Percentiles rank a stretch among this genome's conserved stretches.
phyloP scores from a whole-genome alignment of 2,888 invertebrate species.

The Caenorhabditis sp. region DNA sequence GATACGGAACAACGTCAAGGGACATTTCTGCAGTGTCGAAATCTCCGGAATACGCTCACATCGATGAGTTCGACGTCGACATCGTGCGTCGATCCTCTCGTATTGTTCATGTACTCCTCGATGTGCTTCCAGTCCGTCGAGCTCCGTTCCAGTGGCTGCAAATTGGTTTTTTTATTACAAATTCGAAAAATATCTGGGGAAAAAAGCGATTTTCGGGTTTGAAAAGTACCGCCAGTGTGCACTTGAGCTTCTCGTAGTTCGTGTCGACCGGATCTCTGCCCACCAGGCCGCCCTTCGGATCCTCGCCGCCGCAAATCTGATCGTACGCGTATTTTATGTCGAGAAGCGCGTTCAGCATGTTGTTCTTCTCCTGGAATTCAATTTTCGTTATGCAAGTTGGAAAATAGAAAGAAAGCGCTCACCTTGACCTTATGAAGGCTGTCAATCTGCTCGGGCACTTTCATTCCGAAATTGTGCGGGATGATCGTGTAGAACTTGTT shows the following conservation, averaged over 20 bases:
- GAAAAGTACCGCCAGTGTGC: constrained; percentile 84
- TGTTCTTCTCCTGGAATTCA: constrained; percentile 83
- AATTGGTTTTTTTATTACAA: neutral
- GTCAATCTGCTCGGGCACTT: constrained; percentile 88
- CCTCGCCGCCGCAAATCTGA: constrained; percentile 82
- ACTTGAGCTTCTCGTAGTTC: constrained; percentile 90
- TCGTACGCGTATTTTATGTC: constrained; percentile 96
- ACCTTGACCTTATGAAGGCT: constrained; percentile 85
- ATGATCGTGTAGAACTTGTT: constrained; percentile 90
- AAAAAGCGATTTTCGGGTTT: no score
- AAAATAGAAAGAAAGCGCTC: neutral
- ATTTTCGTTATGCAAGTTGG: neutral
- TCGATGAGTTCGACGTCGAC: constrained; percentile 86
- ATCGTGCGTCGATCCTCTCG: constrained; percentile 92
- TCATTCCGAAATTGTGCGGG: constrained; percentile 93
- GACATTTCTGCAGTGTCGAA: neutral
- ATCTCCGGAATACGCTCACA: constrained; percentile 78
- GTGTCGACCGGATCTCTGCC: constrained; percentile 85
- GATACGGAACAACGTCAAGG: no score
- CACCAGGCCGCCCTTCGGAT: neutral
- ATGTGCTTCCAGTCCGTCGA: constrained; percentile 87
- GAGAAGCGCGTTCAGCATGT: constrained; percentile 92
- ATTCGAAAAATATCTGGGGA: neutral
- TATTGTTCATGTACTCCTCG: constrained; percentile 87
- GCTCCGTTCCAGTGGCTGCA: constrained; percentile 53